A percentile compares a stretch with the other conserved stretches of the same genome.
Conservation (phyloP, 37 sponge, comb jelly and placozoan genomes). For the Ephydatia muelleri region DNA sequence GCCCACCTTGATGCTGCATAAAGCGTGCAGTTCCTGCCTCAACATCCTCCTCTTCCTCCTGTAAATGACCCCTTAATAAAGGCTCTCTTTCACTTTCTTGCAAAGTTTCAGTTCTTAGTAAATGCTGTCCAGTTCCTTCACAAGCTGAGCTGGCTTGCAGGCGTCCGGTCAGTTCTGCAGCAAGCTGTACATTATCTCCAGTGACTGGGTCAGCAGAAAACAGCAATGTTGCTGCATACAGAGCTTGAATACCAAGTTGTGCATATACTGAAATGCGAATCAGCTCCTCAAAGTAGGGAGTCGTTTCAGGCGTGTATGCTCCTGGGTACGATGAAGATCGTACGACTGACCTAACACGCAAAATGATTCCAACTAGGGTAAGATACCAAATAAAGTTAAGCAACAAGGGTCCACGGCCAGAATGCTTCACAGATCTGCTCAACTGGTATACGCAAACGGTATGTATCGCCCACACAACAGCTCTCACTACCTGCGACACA, state of each 20-base stretch:
- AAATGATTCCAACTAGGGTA: constrained; percentile 24
- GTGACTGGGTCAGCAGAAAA: constrained; percentile 34
- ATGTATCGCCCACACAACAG: constrained; percentile 48
- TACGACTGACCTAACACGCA: constrained; percentile 41
- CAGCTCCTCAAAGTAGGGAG: constrained; percentile 37
- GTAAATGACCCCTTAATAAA: background rate
- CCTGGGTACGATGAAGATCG: background rate
- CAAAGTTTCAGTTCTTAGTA: background rate
- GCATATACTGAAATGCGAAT: constrained; percentile 26
- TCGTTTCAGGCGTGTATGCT: background rate
- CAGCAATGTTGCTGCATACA: constrained; percentile 49
- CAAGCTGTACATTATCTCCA: constrained; percentile 6
- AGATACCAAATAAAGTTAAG: constrained; percentile 62
- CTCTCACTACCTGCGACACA: constrained; percentile 5
- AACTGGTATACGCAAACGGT: constrained; percentile 12
- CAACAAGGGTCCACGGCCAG: constrained; percentile 59
- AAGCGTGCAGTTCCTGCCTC: background rate
- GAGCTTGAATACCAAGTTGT: constrained; percentile 38
- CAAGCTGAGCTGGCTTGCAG: background rate
- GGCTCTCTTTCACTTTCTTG: background rate
- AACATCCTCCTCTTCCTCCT: constrained; percentile 26
- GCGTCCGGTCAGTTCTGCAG: background rate
- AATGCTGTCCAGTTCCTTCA: background rate
- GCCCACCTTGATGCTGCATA: background rate
- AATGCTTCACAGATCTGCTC: constrained; percentile 38